Conservation (phyloP, 2,113 vertebrate species). For the Vireo altiloquus region DNA sequence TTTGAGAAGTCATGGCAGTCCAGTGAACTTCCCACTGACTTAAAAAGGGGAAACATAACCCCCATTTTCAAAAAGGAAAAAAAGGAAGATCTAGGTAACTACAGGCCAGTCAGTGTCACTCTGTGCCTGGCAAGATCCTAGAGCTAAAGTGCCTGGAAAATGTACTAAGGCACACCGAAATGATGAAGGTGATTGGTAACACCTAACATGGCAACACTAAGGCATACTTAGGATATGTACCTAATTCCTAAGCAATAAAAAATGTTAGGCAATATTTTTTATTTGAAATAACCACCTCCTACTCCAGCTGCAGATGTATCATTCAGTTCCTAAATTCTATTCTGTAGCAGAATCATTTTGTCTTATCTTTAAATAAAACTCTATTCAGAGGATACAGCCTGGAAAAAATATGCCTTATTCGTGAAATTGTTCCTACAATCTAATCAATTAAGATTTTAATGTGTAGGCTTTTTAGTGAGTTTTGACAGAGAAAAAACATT, state of each 20-base stretch:
- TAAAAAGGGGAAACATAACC: background rate
- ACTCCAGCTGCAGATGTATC: background rate
- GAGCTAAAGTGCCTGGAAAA: background rate
- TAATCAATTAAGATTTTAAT: constrained; percentile 39
- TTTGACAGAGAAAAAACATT: background rate
- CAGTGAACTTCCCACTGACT: background rate
- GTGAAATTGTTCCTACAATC: background rate
- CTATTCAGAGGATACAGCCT: constrained; percentile 1
- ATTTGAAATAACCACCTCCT: background rate
- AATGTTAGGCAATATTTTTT: background rate
- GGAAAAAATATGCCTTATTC: background rate
- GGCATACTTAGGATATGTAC: background rate
- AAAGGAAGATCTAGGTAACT: background rate
- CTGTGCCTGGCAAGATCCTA: background rate
- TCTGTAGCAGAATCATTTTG: background rate
- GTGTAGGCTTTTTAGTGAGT: background rate
- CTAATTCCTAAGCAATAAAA: background rate
- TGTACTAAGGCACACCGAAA: background rate
- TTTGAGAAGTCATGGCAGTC: background rate
- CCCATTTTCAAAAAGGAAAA: background rate
- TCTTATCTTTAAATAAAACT: constrained; percentile 12
- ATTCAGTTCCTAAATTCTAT: background rate
- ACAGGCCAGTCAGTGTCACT: background rate
- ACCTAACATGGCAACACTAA: background rate
- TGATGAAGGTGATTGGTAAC: background rate